Conservation (phyloP, 1,140 invertebrate genomes). For the Trissolcus basalis region DNA sequence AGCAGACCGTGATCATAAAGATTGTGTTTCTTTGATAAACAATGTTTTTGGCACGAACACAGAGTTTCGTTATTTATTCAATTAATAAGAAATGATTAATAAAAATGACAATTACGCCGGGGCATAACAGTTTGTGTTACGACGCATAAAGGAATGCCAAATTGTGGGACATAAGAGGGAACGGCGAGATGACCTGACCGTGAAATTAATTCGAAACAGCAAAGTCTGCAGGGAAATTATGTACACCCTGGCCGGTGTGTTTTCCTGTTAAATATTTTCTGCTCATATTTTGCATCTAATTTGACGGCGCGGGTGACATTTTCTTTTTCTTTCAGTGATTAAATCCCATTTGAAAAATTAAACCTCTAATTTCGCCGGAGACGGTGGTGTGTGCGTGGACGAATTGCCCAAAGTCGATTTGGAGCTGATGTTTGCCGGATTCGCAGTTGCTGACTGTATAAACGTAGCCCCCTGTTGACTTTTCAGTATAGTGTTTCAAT, state of each 20-base stretch:
- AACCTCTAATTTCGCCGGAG: conserved; percentile 1
- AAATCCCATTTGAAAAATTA: conserved; percentile 4
- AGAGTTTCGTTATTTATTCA: no score
- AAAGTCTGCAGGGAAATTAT: conserved; percentile 1
- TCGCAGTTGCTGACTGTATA: background rate
- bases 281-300: conserved; percentile 22
- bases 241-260: background rate
- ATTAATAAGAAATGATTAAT: no score
- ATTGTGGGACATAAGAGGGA: conserved; percentile 28
- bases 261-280: conserved; percentile 15
- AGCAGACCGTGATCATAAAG: no score
- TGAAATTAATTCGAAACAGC: background rate
- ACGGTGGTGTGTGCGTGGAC: no score
- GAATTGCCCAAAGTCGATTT: no score
- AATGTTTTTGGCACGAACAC: no score
- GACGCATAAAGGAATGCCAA: conserved; percentile 35
- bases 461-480: conserved; percentile 5
- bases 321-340: no score
- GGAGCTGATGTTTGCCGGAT: background rate
- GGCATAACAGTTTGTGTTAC: conserved; percentile 7
- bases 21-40: no score
- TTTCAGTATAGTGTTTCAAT: conserved; percentile 18
- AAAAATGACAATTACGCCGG: no score
- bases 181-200: no score
- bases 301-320: no score